Evolutionary conservation across 2,797 vertebrate genomes (phyloP).

Genomic region (Thunnus albacares): DNA sequence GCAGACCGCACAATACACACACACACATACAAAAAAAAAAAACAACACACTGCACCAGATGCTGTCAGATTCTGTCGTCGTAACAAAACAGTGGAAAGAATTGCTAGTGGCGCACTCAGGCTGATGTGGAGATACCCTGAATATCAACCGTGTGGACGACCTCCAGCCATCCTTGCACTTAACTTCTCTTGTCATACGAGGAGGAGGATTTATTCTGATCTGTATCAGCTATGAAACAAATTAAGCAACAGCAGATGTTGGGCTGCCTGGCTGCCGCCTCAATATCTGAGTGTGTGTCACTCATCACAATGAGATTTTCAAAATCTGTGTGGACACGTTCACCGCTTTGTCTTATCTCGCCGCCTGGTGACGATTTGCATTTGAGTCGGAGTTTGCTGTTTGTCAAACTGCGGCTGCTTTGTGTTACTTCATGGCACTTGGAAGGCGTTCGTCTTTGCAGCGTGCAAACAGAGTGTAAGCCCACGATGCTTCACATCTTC

Average conservation of each 20-base stretch:
- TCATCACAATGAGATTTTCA: constrained; percentile 32
- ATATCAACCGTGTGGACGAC: constrained; percentile 27
- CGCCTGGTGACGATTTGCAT: constrained; percentile 37
- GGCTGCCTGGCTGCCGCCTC: constrained; percentile 20
- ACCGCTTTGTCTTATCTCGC: constrained; percentile 46
- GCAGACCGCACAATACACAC: neutral
- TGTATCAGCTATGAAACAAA: constrained; percentile 47
- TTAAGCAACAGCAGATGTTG: constrained; percentile 47
- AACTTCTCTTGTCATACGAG: constrained; percentile 20
- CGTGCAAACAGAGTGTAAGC: constrained; percentile 40
- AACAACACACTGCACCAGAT: constrained; percentile 14
- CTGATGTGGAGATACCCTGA: constrained; percentile 53
- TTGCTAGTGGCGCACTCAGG: constrained; percentile 17
- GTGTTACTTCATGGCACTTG: constrained; percentile 33
- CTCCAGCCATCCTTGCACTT: constrained; percentile 47
- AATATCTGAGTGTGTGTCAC: constrained; percentile 30
- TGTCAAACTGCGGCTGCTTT: constrained; percentile 42
- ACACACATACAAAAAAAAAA: neutral
- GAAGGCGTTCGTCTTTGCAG: constrained; percentile 29
- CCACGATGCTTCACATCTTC: constrained; percentile 46
- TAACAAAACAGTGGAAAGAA: constrained; percentile 30
- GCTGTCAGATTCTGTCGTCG: constrained; percentile 19
- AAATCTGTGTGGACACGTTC: constrained; percentile 48
- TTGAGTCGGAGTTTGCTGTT: constrained; percentile 46
- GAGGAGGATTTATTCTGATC: constrained; percentile 52